Percentiles rank a stretch among this genome's conserved stretches.
These are phyloP conservation scores for Dromococcyx pavoninus DNA, from an alignment of 2,797 vertebrate genomes.

Conservation along the genomic window DNA sequence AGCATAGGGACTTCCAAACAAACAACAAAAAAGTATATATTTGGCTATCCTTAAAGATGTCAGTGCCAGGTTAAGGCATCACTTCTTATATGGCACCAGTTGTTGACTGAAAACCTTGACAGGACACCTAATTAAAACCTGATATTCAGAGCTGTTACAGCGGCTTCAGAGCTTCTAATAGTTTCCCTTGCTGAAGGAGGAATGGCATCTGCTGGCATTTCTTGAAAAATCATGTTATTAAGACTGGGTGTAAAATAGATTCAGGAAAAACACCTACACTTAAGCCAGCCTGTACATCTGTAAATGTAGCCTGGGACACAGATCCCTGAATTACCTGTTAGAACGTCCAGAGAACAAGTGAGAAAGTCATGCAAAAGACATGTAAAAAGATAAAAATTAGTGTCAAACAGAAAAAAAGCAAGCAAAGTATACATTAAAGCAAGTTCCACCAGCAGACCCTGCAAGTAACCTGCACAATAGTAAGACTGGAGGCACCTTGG, in stretches of 20 bases:
- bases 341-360: not conserved
- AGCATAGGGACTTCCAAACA: not conserved
- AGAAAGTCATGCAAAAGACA: not conserved
- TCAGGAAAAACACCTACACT: not conserved
- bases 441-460: not conserved
- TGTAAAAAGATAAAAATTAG: not conserved
- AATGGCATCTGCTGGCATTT: not conserved
- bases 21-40: not conserved
- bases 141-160: not conserved
- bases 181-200: not conserved
- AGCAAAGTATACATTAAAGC: not conserved
- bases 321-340: not conserved
- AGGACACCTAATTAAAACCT: not conserved
- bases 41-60: not conserved
- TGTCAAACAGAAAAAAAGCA: not conserved
- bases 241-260: not conserved
- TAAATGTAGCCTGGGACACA: not conserved
- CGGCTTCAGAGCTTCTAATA: not conserved
- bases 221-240: not conserved
- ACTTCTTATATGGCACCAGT: not conserved
- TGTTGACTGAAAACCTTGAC: not conserved
- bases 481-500: slow-evolving; percentile 23
- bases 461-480: not conserved
- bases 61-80: not conserved
- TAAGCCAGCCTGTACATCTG: not conserved